Base-by-base conservation (phyloP, 2,888 invertebrate species). In the Stomorhina lunata region DNA sequence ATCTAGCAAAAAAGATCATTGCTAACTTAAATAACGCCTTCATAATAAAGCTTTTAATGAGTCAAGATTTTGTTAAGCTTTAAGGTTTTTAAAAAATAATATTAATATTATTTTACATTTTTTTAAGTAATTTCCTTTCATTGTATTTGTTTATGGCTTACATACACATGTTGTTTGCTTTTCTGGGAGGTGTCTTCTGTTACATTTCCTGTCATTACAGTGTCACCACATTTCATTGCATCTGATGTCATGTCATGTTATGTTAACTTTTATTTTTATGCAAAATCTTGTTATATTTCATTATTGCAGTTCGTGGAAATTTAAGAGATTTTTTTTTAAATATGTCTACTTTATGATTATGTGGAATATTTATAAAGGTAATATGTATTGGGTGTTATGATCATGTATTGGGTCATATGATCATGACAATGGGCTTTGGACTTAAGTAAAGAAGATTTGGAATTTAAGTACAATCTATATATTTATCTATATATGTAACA, bases 131-230 rank as follows among this genome's bases (percentile, higher is more conserved):
- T 40, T 27, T 45, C 32, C 25, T 27, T 15, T 20, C 1, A 22
- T 40, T 6, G 17, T 27, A 4, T 12, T 29, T 29, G 25, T 27
- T 53, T 15, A 45, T 12, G 27, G 3, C 7, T n/a, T 15, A 22
- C 0, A 32, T 7, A 27, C 3, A 10, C 32, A 6, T 17, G 22
- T 15, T 7, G 34, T n/a, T n/a, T n/a, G 2, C 53, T n/a, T 40
- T 53, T n/a, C n/a, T n/a, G 34, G 63, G 9, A 43, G 61, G 29
- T 65, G 43, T 73, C 22, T 72, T 40, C 22, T 32, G 40, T 61
- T 68, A 61, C 50, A 69, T 20, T 77, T 77, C 77, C 76, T 68
- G 59, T 68, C 68, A 68, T 61, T 68, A 59, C 40, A 43, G 43
- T 40, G 59, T 57, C 65, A 68, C 20, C 40, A 6, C 48, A n/a